Conservation (phyloP, 2,888 invertebrate species). For the Drosophila gaucha region DNA sequence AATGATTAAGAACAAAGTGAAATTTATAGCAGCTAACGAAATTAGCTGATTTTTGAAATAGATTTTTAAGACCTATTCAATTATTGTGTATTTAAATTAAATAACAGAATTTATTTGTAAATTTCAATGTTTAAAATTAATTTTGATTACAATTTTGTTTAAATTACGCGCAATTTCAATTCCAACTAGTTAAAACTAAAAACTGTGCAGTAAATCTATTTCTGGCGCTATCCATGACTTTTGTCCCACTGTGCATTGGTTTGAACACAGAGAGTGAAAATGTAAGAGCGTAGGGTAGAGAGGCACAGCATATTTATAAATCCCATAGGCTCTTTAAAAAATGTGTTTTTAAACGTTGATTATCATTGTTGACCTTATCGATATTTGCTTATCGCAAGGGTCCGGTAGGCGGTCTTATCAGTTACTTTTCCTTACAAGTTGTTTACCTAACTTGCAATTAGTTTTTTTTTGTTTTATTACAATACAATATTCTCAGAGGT, state of each 20-base stretch:
- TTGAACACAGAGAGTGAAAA: constrained; percentile 2
- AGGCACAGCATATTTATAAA: constrained; percentile 10
- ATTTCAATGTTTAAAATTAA: too few species aligned
- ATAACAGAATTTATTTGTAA: too few species aligned
- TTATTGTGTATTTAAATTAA: too few species aligned
- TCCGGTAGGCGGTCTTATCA: constrained; percentile 36
- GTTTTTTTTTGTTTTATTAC: constrained; percentile 10
- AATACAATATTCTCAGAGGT: constrained; percentile 18
- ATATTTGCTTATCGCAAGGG: constrained; percentile 44
- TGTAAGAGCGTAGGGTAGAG: background rate
- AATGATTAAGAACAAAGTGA: too few species aligned
- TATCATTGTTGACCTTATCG: constrained; percentile 56
- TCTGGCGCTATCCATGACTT: background rate
- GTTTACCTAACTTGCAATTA: constrained; percentile 51
- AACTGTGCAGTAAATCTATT: background rate
- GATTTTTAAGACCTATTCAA: too few species aligned
- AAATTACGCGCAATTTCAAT: too few species aligned
- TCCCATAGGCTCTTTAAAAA: constrained; percentile 18
- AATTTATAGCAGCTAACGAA: too few species aligned
- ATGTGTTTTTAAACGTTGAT: constrained; percentile 54
- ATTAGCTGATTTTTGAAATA: too few species aligned
- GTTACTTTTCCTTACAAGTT: constrained; percentile 32
- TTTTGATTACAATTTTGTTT: too few species aligned
- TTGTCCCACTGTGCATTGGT: constrained; percentile 9
- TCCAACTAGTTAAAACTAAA: too few species aligned